phyloP scores from a whole-genome alignment of 2,113 vertebrate species.

The Brachyhypopomus occidentalis region DNA sequence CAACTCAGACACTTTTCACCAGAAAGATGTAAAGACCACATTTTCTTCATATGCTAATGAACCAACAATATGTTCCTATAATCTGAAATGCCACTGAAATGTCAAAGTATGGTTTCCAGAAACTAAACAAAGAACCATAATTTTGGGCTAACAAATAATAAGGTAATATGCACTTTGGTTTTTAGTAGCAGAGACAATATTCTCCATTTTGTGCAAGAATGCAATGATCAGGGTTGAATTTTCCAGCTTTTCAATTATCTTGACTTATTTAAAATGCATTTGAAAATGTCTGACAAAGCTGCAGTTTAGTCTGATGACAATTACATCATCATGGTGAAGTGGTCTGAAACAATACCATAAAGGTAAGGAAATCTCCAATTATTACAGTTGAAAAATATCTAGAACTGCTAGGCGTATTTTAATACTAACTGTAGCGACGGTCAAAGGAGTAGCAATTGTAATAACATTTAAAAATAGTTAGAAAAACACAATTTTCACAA shows the following conservation, averaged over 20 bases:
- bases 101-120: slow-evolving; percentile 43
- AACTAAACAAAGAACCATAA: slow-evolving; percentile 57
- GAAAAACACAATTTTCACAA: slow-evolving; percentile 76
- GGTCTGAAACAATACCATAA: slow-evolving; percentile 77
- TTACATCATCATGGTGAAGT: slow-evolving; percentile 76
- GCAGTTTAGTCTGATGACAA: slow-evolving; percentile 65
- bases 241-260: slow-evolving; percentile 21
- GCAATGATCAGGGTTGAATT: slow-evolving; percentile 65
- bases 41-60: slow-evolving; percentile 51
- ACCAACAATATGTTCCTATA: slow-evolving; percentile 50
- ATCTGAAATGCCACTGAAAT: slow-evolving; percentile 25
- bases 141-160: slow-evolving; percentile 49
- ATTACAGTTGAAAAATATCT: slow-evolving; percentile 78
- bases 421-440: slow-evolving; percentile 80
- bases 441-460: slow-evolving; percentile 79
- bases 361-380: slow-evolving; percentile 77
- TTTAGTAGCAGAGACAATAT: slow-evolving; percentile 63
- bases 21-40: slow-evolving; percentile 56
- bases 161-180: slow-evolving; percentile 70
- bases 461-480: slow-evolving; percentile 66
- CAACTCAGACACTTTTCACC: slow-evolving; percentile 57
- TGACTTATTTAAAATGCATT: slow-evolving; percentile 21
- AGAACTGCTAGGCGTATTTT: slow-evolving; percentile 78
- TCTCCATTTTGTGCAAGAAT: slow-evolving; percentile 71
- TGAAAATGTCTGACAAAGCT: slow-evolving; percentile 36